Evolutionary conservation across 2,797 vertebrate species (phyloP).

Genomic region (Paguma larvata): DNA sequence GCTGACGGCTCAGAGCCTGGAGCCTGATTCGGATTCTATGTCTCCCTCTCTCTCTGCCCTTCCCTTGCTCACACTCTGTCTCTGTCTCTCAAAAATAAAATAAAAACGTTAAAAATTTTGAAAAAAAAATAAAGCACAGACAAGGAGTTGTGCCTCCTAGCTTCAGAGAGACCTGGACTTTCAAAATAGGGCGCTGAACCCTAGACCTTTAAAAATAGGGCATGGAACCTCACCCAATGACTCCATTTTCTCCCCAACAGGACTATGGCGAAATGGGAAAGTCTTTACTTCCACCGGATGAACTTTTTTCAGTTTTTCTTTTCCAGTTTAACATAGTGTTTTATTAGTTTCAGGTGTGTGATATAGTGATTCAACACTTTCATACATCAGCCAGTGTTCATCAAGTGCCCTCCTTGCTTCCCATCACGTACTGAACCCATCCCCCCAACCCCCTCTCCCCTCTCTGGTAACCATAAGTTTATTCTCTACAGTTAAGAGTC

Average conservation of each 20-base stretch:
- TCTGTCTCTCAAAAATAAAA: no score
- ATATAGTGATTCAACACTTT: neutral
- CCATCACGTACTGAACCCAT: neutral
- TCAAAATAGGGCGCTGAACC: neutral
- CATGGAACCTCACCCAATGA: neutral
- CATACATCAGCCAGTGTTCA: neutral
- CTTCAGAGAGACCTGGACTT: neutral
- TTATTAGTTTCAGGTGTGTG: neutral
- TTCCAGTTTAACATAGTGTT: neutral
- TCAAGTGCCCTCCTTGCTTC: neutral
- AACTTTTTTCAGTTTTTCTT: neutral
- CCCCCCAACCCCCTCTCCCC: rapidly evolving
- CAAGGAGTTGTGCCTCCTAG: neutral
- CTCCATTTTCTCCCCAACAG: neutral
- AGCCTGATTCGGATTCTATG: no score
- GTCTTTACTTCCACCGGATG: neutral
- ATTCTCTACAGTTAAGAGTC: neutral
- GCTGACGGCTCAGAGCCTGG: no score
- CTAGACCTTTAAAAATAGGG: neutral
- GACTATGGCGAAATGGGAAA: neutral
- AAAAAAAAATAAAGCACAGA: neutral
- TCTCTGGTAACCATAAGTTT: neutral
- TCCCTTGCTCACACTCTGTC: no score
- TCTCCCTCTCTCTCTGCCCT: no score
- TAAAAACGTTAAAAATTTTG: no score